These are phyloP conservation scores for Heliangelus exortis DNA, from an alignment of 2,797 vertebrate genomes.

Conservation along the genomic window DNA sequence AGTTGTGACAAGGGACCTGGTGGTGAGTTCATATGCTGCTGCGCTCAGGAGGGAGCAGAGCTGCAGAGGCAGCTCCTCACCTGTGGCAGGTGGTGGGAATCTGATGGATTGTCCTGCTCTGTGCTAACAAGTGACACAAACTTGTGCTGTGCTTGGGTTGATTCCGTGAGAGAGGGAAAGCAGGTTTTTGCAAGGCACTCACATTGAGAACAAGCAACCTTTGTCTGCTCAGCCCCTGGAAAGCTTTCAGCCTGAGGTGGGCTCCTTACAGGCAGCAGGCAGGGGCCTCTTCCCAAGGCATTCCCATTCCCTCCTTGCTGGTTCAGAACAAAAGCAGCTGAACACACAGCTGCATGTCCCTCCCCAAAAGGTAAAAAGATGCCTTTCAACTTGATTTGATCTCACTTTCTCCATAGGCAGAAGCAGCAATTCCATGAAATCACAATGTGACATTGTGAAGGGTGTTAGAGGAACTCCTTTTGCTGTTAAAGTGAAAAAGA, in stretches of 20 bases:
- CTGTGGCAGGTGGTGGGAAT: fast-evolving
- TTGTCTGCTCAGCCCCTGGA: not conserved
- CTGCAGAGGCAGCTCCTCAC: not conserved
- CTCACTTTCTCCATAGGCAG: not conserved
- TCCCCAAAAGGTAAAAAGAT: not conserved
- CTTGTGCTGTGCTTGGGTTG: not conserved
- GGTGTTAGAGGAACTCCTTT: not conserved
- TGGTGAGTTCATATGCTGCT: not conserved
- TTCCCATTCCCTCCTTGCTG: not conserved
- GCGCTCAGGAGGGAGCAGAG: not conserved
- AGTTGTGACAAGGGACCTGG: fast-evolving
- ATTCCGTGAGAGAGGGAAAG: not conserved
- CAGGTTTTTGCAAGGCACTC: not conserved
- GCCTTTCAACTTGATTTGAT: not conserved
- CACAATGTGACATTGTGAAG: not conserved
- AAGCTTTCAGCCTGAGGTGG: fast-evolving
- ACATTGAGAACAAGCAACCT: not conserved
- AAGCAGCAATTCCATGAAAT: not conserved
- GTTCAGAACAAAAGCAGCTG: not conserved
- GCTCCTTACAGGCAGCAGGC: not conserved
- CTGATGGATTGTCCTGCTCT: fast-evolving
- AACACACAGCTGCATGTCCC: not conserved
- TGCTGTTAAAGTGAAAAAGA: not conserved
- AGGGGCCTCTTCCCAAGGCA: no score
- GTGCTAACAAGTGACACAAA: fast-evolving